phyloP scores from a whole-genome alignment of 2,113 vertebrate genomes.

The Oceanodroma tethys region DNA sequence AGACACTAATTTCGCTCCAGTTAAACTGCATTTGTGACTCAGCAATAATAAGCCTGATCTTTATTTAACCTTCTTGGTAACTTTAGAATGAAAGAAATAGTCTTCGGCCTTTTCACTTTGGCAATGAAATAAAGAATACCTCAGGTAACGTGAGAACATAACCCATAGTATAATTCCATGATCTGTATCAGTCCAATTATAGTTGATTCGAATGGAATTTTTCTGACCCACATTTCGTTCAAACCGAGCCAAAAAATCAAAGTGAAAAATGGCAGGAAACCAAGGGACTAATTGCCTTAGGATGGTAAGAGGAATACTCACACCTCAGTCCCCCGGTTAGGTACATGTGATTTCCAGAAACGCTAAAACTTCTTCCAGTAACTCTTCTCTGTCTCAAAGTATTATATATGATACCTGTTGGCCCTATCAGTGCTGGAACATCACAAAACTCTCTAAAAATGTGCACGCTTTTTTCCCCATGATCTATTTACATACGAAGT shows the following conservation, averaged over 20 bases:
- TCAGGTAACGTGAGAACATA: not conserved
- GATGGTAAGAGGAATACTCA: not conserved
- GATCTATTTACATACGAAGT: not conserved
- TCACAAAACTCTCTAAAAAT: not conserved
- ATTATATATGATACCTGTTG: not conserved
- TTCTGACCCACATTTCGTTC: not conserved
- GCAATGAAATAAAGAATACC: conserved; percentile 12
- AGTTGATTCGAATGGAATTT: not conserved
- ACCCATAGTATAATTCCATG: not conserved
- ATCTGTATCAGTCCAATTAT: not conserved
- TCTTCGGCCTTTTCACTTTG: not conserved
- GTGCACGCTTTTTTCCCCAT: fast-evolving
- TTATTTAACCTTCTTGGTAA: not conserved
- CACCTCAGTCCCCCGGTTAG: not conserved
- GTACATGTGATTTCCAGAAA: not conserved
- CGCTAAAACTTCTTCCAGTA: not conserved
- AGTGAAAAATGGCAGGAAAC: not conserved
- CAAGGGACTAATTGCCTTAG: not conserved
- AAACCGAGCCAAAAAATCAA: not conserved
- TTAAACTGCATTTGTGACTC: conserved; percentile 21
- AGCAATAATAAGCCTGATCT: not conserved
- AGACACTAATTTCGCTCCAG: not conserved
- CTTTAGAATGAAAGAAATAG: not conserved
- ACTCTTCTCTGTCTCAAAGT: not conserved
- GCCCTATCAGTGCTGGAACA: fast-evolving